Evolutionary conservation across 2,113 vertebrate genomes (phyloP).

Genomic region (Platycercus adscitus): DNA sequence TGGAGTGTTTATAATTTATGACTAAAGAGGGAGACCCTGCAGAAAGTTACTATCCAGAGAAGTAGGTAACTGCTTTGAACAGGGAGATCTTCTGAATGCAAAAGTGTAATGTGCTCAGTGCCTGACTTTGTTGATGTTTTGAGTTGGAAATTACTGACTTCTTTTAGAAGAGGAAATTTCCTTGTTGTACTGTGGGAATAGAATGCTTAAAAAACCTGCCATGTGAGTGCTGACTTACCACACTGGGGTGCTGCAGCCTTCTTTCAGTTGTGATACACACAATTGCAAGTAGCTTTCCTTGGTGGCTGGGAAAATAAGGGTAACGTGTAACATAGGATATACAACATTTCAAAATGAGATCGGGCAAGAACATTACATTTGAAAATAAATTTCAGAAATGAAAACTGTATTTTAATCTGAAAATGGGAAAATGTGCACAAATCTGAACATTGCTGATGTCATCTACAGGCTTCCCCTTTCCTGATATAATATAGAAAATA

Average conservation of each 20-base stretch:
- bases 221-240: background rate
- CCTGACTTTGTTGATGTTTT: background rate
- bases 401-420: background rate
- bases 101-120: background rate
- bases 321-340: background rate
- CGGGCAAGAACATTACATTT: background rate
- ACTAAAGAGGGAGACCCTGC: background rate
- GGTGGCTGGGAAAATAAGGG: background rate
- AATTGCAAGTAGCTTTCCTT: background rate
- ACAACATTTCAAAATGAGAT: background rate
- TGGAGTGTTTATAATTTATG: background rate
- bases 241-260: constrained; percentile 64
- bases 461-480: background rate
- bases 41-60: background rate
- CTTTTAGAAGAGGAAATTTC: background rate
- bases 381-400: background rate
- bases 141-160: background rate
- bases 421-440: background rate
- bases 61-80: background rate
- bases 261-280: background rate
- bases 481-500: background rate
- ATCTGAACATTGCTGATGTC: background rate
- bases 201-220: background rate
- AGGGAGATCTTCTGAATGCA: background rate
- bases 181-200: background rate